These are phyloP conservation scores for Aphidius gifuensis DNA, from an alignment of 1,140 invertebrate species.

Conservation along the genomic window DNA sequence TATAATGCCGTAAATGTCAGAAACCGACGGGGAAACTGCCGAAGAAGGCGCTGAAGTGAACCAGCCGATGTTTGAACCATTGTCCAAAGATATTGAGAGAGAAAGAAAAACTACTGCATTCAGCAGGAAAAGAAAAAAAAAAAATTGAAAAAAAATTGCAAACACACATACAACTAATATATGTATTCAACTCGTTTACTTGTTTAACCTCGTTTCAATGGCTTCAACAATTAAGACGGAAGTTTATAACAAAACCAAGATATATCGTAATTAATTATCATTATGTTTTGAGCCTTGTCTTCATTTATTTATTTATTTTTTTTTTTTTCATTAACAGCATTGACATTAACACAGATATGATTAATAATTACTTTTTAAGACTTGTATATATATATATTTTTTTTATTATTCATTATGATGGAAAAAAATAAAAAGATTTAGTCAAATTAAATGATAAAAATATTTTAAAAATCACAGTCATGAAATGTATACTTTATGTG, in stretches of 20 bases:
- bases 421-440: too few species aligned
- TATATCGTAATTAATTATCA: slow-evolving; percentile 22
- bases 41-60: slow-evolving; percentile 26
- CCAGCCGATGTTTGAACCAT: slow-evolving; percentile 18
- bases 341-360: too few species aligned
- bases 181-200: slow-evolving; percentile 4
- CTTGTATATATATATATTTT: too few species aligned
- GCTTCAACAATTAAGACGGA: slow-evolving; percentile 23
- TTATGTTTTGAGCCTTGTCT: slow-evolving; percentile 13
- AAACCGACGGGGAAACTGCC: slow-evolving; percentile 23
- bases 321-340: neutral
- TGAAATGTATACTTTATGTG: too few species aligned
- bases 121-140: slow-evolving; percentile 2
- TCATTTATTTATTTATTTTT: slow-evolving; percentile 1
- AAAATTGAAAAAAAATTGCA: slow-evolving; percentile 12
- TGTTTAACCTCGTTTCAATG: slow-evolving; percentile 20
- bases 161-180: slow-evolving; percentile 3
- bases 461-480: too few species aligned
- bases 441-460: too few species aligned
- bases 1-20: slow-evolving; percentile 28
- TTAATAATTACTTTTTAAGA: too few species aligned
- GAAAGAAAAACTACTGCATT: neutral
- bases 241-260: slow-evolving; percentile 19
- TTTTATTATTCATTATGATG: too few species aligned
- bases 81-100: neutral